phyloP scores from a whole-genome alignment of 1,140 invertebrate species.

The Hyles vespertilio region DNA sequence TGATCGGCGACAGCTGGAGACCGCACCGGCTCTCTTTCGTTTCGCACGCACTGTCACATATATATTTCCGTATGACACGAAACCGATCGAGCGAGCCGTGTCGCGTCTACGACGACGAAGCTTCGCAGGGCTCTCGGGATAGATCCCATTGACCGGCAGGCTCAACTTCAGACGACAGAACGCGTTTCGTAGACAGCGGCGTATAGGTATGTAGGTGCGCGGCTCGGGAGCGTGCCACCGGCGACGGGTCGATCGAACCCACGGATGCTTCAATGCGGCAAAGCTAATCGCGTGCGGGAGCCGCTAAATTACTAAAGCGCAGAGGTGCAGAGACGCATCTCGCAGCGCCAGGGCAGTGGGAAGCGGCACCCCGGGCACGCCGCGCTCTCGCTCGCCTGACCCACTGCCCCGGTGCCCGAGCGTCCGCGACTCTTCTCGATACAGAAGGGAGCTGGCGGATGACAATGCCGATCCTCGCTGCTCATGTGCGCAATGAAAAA shows the following conservation, averaged over 20 bases:
- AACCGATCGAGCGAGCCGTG: constrained; percentile 17
- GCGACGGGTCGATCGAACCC: constrained; percentile 55
- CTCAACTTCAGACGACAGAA: neutral
- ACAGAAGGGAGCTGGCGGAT: neutral
- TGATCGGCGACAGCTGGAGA: constrained; percentile 54
- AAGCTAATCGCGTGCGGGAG: constrained; percentile 30
- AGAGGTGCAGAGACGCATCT: too few species aligned
- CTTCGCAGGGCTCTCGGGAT: too few species aligned
- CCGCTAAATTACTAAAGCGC: constrained; percentile 7
- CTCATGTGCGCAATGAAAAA: constrained; percentile 26
- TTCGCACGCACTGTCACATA: constrained; percentile 13
- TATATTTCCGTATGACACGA: constrained; percentile 15
- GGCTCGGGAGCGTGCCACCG: constrained; percentile 32
- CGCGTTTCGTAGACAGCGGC: neutral
- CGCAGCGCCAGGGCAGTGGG: constrained; percentile 34
- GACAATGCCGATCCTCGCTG: neutral
- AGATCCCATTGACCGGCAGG: neutral
- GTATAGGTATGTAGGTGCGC: constrained; percentile 23
- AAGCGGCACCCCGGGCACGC: constrained; percentile 14
- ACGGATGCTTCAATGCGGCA: constrained; percentile 59
- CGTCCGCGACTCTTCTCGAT: constrained; percentile 1
- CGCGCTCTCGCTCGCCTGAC: constrained; percentile 8
- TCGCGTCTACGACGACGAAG: neutral
- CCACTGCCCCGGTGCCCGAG: constrained; percentile 9
- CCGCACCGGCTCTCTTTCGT: constrained; percentile 27